Evolutionary conservation across 2,888 invertebrate species (phyloP), one percentile per base, ranked within the genome.

Genomic region (Megastigmus dorsalis): DNA sequence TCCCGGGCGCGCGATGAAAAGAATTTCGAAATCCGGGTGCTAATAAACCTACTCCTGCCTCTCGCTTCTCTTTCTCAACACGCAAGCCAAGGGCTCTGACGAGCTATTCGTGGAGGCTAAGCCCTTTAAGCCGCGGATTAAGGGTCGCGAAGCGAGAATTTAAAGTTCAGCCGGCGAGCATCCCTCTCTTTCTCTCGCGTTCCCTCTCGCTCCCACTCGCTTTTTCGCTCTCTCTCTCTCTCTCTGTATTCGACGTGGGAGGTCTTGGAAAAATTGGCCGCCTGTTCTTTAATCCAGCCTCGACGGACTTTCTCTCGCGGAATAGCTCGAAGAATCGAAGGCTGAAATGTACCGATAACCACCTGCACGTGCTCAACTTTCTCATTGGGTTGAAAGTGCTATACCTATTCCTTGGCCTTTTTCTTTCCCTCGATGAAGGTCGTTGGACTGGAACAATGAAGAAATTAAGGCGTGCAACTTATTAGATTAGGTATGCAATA

Each of bases 21-120:
- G 87, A 88, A 88, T 88, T 88, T 82, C 81, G 82, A 85, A 85
- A 84, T 85, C 86, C 86, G 81, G 82, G 84, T 84, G 86, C 87
- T 88, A 88, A 88, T 88, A 88, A 88, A 88, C 87, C 85, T 73
- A 41, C 72, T 68, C 77, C 45, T 45, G 20, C n/a, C 78, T 76
- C 75, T 71, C 76, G 75, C 69, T n/a, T 65, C 73, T 26, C 43
- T 41, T 23, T 3, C 38, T 20, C 77, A 74, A 6, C 28, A 1
- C 41, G 28, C 20, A 26, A 41, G 41, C 63, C 30, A 23, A 33
- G 23, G 48, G 43, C 63, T 30, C 83, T 87, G 87, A 87, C 86
- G 87, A 87, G 87, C 85, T 83, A 86, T 87, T 87, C 84, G 86
- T 57, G 59, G 83, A 83, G 83, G 84, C 82, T 86, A 84, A 85